Evolutionary conservation across 1,140 invertebrate genomes (phyloP).

Genomic region (Drosophila pseudoobscura): DNA sequence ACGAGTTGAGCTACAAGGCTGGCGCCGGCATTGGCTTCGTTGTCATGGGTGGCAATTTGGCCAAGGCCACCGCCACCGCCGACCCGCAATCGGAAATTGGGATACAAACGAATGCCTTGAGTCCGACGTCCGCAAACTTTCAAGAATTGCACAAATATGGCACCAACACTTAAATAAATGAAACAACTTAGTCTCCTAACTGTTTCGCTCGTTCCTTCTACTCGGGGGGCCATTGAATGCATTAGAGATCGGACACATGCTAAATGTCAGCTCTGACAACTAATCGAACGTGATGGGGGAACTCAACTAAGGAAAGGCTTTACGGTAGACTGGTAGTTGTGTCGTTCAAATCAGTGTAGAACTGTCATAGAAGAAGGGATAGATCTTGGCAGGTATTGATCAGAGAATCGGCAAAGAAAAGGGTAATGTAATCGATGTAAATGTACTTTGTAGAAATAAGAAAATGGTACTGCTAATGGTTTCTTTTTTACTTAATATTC

Average conservation of each 20-base stretch:
- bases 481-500: too few relatives aligned
- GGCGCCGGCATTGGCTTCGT: constrained; percentile 73
- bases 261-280: constrained; percentile 31
- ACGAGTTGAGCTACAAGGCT: constrained; percentile 73
- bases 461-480: too few relatives aligned
- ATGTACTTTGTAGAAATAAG: too few relatives aligned
- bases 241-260: constrained; percentile 19
- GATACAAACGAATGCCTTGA: constrained; percentile 42
- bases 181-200: constrained; percentile 2
- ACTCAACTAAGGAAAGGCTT: not conserved
- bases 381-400: too few relatives aligned
- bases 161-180: constrained; percentile 35
- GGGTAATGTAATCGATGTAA: too few relatives aligned
- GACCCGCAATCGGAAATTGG: constrained; percentile 35
- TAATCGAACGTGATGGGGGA: constrained; percentile 27
- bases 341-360: too few relatives aligned
- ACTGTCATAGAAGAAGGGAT: too few relatives aligned
- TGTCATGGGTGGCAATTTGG: constrained; percentile 72
- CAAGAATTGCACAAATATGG: constrained; percentile 53
- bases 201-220: constrained; percentile 1
- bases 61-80: constrained; percentile 32
- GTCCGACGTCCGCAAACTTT: constrained; percentile 10
- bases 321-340: too few relatives aligned
- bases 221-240: constrained; percentile 23
- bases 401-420: too few relatives aligned